Percentiles rank a stretch among this genome's conserved stretches.
Evolutionary conservation across 2,797 vertebrate species (phyloP).

Genomic region (Carduelis carduelis): DNA sequence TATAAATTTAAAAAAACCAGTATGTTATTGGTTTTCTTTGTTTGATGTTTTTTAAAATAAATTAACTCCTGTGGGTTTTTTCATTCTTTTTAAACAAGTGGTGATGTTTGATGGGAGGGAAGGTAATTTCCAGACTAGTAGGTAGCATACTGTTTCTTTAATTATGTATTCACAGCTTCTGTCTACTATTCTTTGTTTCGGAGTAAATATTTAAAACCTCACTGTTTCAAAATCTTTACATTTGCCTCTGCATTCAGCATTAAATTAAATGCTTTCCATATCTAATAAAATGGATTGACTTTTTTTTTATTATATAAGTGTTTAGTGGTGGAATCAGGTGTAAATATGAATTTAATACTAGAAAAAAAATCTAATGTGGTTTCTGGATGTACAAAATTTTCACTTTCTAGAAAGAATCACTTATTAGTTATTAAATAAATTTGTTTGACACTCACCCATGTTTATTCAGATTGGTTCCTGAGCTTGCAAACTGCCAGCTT

Average conservation of each 20-base stretch:
- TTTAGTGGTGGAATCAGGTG: neutral
- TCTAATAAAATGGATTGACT: neutral
- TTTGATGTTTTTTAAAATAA: neutral
- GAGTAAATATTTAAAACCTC: neutral
- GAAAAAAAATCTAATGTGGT: neutral
- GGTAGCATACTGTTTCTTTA: neutral
- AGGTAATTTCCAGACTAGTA: neutral
- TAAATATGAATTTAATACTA: neutral
- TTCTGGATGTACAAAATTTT: neutral
- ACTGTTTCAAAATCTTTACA: neutral
- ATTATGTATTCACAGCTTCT: neutral
- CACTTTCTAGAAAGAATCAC: conserved; percentile 4
- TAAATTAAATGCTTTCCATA: neutral
- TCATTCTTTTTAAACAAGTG: neutral
- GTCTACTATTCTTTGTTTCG: neutral
- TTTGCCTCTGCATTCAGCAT: neutral
- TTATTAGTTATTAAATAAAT: neutral
- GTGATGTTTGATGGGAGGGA: neutral
- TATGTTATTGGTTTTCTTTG: neutral
- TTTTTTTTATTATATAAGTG: neutral
- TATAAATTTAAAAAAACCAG: neutral
- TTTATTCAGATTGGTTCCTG: conserved; percentile 4
- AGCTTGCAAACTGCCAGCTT: conserved; percentile 2
- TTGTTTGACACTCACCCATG: neutral
- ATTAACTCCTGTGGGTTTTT: neutral